Evolutionary conservation across 2,113 vertebrate species (phyloP).

Genomic region (Bolborhynchus lineola): DNA sequence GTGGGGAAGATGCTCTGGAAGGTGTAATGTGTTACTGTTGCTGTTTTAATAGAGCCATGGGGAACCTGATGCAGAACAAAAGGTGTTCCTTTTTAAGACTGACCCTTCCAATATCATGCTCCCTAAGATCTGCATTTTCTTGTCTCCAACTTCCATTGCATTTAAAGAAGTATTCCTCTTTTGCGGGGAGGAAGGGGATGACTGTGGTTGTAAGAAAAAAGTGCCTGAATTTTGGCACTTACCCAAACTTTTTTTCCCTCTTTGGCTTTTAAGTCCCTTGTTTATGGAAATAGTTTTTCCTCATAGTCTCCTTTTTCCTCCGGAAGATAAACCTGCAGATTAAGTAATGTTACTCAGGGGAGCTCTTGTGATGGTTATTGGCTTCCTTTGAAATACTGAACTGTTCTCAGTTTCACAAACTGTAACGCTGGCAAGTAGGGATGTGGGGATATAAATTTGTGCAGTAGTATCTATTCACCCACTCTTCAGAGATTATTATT

Average conservation of each 20-base stretch:
- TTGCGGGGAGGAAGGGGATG: neutral
- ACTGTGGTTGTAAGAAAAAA: neutral
- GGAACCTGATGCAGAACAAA: neutral
- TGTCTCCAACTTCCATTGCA: neutral
- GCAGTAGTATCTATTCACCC: neutral
- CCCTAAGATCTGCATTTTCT: neutral
- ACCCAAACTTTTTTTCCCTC: neutral
- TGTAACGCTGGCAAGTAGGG: neutral
- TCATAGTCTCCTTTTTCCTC: neutral
- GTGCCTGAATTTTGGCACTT: neutral
- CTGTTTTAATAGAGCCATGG: neutral
- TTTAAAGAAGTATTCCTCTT: neutral
- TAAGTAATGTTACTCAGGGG: neutral
- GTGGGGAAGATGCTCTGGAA: neutral
- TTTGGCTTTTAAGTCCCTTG: neutral
- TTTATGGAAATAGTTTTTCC: slow-evolving; percentile 3
- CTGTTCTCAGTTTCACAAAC: slow-evolving; percentile 17
- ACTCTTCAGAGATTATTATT: neutral
- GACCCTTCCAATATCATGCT: rapidly evolving
- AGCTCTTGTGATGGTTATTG: neutral
- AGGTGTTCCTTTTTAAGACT: neutral
- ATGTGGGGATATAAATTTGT: neutral
- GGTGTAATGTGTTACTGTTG: neutral
- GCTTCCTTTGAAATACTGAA: slow-evolving; percentile 26
- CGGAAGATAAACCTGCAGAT: slow-evolving; percentile 1